Percentiles rank a stretch among this genome's conserved stretches.
phyloP scores from a whole-genome alignment of 2,888 invertebrate species.

The Rotaria socialis region DNA sequence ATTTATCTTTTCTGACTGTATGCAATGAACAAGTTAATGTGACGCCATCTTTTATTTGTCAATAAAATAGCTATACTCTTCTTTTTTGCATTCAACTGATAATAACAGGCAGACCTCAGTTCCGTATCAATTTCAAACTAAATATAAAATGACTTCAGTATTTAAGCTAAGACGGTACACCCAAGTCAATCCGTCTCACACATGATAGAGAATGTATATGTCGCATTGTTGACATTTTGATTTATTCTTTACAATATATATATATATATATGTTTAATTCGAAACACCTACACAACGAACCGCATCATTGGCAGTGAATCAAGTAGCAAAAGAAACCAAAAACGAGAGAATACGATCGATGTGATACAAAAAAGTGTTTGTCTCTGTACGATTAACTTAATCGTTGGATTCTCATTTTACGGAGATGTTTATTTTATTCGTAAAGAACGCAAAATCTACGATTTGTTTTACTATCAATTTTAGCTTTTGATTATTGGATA shows the following conservation, averaged over 20 bases:
- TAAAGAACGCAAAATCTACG: no score
- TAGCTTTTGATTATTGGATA: constrained; percentile 64
- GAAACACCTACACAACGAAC: neutral
- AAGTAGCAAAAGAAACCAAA: neutral
- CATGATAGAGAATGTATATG: neutral
- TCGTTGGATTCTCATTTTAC: neutral
- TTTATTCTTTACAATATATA: neutral
- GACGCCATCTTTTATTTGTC: neutral
- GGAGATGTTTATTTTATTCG: no score
- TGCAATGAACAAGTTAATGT: neutral
- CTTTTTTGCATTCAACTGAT: neutral
- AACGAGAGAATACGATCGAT: neutral
- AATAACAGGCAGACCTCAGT: neutral
- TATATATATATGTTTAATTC: neutral
- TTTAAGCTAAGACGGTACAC: no score
- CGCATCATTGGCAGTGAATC: neutral
- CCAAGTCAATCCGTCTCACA: neutral
- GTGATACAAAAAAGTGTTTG: neutral
- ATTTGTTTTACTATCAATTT: constrained; percentile 42
- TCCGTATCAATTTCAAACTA: no score
- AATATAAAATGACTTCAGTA: no score
- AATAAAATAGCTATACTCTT: neutral
- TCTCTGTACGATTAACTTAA: neutral
- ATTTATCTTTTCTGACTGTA: neutral
- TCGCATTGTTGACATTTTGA: neutral